Evolutionary conservation across 2,888 invertebrate genomes (phyloP), one percentile per base, ranked within the genome.

Genomic region (Xestia c-nigrum): DNA sequence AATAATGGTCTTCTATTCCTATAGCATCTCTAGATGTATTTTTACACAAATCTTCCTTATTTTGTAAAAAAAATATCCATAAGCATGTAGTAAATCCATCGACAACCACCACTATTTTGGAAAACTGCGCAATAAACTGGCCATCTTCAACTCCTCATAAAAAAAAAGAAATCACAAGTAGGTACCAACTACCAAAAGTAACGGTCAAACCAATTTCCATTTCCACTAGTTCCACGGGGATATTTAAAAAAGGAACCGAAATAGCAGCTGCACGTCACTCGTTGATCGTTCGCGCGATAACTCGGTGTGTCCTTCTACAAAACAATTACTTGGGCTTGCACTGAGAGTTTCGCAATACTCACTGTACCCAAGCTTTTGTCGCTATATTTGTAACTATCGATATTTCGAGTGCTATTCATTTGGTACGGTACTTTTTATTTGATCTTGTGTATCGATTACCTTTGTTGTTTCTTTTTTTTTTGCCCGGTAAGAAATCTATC

Each of bases 291-390:
- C 81, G 87, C 83, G 86, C 92, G 96, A 95, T 96, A 95, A 93
- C 90, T 90, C 85, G 59, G 55, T 87, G 89, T 94, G 95, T 96
- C 95, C 95, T 95, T 95, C 94, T 91, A 94, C 94, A 93, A 95
- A 96, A 95, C 95, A 96, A 96, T 96, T 95, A 95, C 86, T 93
- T 91, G 91, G 91, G 92, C 91, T 91, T 91, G 91, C 90, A 90
- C 91, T 88, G 90, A 92, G 94, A 94, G 94, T 95, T 94, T 93
- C 91, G 93, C 93, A 95, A 94, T 91, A 87, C 87, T 92, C 91
- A 91, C 93, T 92, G 90, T 91, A 76, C 81, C 86, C 88, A 88
- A 89, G 90, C 90, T 92, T 92, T 94, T 93, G 93, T 94, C 90
- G 89, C 82, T 85, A 88, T 88, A 92, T 91, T 91, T 90, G 89